Percentiles rank a stretch among this genome's conserved stretches.
These are phyloP conservation scores for Neotoxoptera formosana DNA, from an alignment of 1,140 invertebrate species.

Conservation along the genomic window DNA sequence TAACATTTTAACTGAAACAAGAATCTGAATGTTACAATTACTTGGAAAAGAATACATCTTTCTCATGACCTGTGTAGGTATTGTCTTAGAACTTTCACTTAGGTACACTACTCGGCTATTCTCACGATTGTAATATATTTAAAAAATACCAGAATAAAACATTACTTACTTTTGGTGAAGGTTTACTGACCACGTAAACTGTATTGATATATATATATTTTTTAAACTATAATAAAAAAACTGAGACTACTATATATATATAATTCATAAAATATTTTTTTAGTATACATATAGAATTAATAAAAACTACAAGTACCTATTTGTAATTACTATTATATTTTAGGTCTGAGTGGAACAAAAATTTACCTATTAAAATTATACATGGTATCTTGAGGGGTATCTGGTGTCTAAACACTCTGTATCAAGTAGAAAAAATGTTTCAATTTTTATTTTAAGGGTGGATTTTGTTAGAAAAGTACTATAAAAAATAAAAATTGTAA, in stretches of 20 bases:
- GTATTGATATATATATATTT: background rate
- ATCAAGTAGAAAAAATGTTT: background rate
- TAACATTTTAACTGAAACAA: background rate
- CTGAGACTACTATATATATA: background rate
- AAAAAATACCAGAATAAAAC: constrained; percentile 1
- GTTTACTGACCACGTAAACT: background rate
- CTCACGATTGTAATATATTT: background rate
- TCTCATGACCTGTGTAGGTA: constrained; percentile 43
- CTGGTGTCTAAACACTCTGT: background rate
- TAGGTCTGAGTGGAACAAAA: background rate
- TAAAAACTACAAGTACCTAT: background rate
- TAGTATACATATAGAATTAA: background rate
- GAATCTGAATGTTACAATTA: constrained; percentile 38
- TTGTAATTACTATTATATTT: background rate
- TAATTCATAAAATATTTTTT: background rate
- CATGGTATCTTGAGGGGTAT: background rate
- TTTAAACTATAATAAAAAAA: background rate
- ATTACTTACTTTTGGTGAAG: background rate
- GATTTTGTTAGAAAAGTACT: background rate
- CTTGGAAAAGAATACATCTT: constrained; percentile 20
- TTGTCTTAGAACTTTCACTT: constrained; percentile 53
- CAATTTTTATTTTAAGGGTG: background rate
- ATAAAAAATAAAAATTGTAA: background rate
- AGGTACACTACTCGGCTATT: background rate
- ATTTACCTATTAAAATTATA: background rate